Conservation (phyloP, 1,140 invertebrate genomes). For the Trichomalopsis sarcophagae region DNA sequence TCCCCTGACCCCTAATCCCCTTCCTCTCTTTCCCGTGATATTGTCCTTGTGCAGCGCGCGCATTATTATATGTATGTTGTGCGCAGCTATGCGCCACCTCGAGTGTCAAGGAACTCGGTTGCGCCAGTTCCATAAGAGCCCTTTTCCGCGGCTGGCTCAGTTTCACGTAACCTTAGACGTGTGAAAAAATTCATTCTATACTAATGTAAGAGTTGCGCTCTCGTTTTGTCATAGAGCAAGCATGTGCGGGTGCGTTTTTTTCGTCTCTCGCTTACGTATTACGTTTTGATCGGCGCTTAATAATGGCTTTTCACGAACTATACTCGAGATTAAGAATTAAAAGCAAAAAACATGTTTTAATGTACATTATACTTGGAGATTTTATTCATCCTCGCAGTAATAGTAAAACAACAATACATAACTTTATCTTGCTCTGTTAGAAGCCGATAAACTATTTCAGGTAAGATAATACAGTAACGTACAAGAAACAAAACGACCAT, state of each 20-base stretch:
- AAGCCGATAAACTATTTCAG: not conserved
- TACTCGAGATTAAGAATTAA: too few relatives aligned
- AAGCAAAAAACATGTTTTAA: too few relatives aligned
- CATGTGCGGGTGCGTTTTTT: not conserved
- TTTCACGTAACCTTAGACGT: slow-evolving; percentile 26
- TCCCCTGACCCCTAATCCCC: not conserved
- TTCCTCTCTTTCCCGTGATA: not conserved
- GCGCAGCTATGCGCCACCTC: not conserved
- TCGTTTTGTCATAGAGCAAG: not conserved
- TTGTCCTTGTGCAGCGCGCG: not conserved
- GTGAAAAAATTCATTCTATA: not conserved
- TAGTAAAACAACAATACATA: not conserved
- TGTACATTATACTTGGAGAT: not conserved
- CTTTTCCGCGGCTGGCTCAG: not conserved
- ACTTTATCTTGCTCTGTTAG: not conserved
- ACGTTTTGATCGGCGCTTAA: not conserved
- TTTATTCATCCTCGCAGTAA: not conserved
- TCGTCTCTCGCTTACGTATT: not conserved
- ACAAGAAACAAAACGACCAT: not conserved
- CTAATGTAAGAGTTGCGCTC: not conserved
- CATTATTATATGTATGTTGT: not conserved
- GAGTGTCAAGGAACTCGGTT: slow-evolving; percentile 26
- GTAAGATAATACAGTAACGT: not conserved
- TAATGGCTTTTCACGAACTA: too few relatives aligned
- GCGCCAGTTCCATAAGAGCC: not conserved